A percentile compares a stretch with the other conserved stretches of the same genome.
Conservation (phyloP, 2,797 vertebrate species). For the Helarctos malayanus region DNA sequence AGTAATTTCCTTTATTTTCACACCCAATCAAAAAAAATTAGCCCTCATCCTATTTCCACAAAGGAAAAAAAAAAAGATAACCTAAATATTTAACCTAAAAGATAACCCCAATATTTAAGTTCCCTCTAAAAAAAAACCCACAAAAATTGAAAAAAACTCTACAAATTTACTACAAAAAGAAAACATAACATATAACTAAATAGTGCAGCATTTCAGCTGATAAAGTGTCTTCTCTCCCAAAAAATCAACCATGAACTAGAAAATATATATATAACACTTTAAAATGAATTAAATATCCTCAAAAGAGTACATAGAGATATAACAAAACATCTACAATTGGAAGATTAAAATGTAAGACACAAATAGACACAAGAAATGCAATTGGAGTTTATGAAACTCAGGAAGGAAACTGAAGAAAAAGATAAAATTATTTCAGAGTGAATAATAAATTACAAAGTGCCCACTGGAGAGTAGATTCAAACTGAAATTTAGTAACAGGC, state of each 20-base stretch:
- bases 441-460: slow-evolving; percentile 13
- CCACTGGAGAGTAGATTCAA: not conserved
- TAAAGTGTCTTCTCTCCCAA: not conserved
- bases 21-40: not conserved
- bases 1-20: slow-evolving; percentile 18
- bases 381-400: not conserved
- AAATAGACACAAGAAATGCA: slow-evolving; percentile 31
- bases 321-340: not conserved
- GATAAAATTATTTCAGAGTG: not conserved
- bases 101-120: not conserved
- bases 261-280: not conserved
- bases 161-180: slow-evolving; percentile 5
- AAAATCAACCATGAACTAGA: not conserved
- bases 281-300: not conserved
- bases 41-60: slow-evolving; percentile 21
- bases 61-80: not conserved
- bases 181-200: not conserved
- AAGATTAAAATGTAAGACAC: not conserved
- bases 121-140: not conserved
- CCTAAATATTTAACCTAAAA: too few species aligned
- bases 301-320: not conserved
- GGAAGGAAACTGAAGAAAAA: not conserved
- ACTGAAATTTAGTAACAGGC: not conserved
- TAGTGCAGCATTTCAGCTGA: not conserved
- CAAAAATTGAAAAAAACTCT: not conserved